Base-by-base conservation (phyloP, 2,888 invertebrate genomes). In the Tetanocera ferruginea region DNA sequence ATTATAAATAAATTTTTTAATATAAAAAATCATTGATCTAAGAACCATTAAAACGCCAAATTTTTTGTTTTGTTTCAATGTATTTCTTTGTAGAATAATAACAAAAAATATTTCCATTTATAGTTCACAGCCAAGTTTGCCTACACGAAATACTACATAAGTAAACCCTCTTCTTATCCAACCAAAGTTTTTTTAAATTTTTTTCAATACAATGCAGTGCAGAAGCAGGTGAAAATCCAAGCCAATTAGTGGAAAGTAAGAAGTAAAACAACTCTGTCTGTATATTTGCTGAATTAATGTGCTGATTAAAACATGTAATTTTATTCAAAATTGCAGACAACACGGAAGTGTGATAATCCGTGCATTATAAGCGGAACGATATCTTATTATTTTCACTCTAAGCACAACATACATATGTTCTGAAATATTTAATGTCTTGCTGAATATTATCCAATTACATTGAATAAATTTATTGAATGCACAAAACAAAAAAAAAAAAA, bases 291-390 rank as follows among this genome's bases (percentile, higher is more conserved):
- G 69, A 66, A 76, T 43, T 70, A 76, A 76, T 70, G 69, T 60
- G 69, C 60, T 69, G 55, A 60, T 66, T 57, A 69, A 69, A 77
- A 67, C 77, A 70, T 77, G 77, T 80, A 76, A 77, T 75, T 71
- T 77, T 74, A 78, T 77, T 78, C 66, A 73, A 77, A 79, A 79
- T 76, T 62, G 57, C 79, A 78, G 79, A 80, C 80, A 77, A 79
- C 85, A 81, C 78, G 80, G 83, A 83, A 82, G 80, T 82, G 80
- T 81, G 83, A 81, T 83, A 82, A 80, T 80, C 81, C 79, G 85
- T 83, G 86, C 81, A 81, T 83, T 80, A 82, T 83, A 83, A 84
- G 83, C 57, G 57, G 76, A 78, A 66, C 75, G 76, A 52, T 28
- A 67, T 57, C 34, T 52, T 28, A 55, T 52, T 57, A 79, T 28